A percentile compares a stretch with the other conserved stretches of the same genome.
phyloP scores from a whole-genome alignment of 2,113 vertebrate genomes.

The Oncorhynchus mykiss region DNA sequence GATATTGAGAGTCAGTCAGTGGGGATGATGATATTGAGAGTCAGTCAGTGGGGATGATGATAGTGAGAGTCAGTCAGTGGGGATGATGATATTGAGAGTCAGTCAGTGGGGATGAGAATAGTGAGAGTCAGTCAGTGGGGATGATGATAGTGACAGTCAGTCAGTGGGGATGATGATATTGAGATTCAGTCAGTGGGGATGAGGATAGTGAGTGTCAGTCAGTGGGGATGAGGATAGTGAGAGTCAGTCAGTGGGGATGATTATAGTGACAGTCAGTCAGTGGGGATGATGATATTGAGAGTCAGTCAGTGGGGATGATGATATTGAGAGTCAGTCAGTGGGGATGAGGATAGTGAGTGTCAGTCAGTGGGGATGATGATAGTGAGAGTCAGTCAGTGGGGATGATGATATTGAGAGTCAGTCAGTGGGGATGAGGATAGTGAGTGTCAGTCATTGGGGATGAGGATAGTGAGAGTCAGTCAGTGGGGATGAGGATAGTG shows the following conservation, averaged over 20 bases:
- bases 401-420: constrained; percentile 26
- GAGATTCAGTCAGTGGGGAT: constrained; percentile 8
- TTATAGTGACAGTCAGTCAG: constrained; percentile 17
- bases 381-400: background rate
- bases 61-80: background rate
- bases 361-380: constrained; percentile 15
- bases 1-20: constrained; percentile 15
- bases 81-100: constrained; percentile 26
- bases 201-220: too few species aligned
- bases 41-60: constrained; percentile 1
- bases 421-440: constrained; percentile 17
- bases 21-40: constrained; percentile 24
- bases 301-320: constrained; percentile 21
- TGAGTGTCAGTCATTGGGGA: constrained; percentile 12
- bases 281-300: constrained; percentile 22
- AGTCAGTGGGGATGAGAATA: constrained; percentile 18
- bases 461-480: constrained; percentile 29
- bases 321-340: constrained; percentile 13
- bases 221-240: constrained; percentile 15
- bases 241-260: constrained; percentile 25
- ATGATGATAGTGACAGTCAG: constrained; percentile 29
- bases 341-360: constrained; percentile 19
- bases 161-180: constrained; percentile 11
- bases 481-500: constrained; percentile 11
- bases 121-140: constrained; percentile 13